Conservation (phyloP, 2,888 invertebrate genomes). For the Amblyteles armatorius region DNA sequence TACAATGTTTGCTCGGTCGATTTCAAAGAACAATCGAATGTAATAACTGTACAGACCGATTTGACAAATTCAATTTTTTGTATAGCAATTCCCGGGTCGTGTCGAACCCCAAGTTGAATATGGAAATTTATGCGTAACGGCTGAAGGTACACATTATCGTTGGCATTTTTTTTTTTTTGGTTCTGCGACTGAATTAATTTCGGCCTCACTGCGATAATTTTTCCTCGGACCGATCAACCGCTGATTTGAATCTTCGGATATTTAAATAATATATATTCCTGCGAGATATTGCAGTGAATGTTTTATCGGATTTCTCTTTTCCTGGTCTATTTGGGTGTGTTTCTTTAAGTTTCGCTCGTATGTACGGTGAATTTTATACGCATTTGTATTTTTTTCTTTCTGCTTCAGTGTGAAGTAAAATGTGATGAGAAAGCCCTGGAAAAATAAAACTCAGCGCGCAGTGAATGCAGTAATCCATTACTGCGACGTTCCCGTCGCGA, state of each 20-base stretch:
- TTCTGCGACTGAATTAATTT: background rate
- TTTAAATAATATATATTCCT: too few species aligned
- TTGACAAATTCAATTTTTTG: slow-evolving; percentile 10
- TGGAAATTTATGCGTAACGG: slow-evolving; percentile 12
- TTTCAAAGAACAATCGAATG: slow-evolving; percentile 4
- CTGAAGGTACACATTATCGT: background rate
- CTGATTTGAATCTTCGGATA: background rate
- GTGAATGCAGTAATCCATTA: too few species aligned
- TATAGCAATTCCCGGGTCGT: background rate
- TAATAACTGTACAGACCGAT: background rate
- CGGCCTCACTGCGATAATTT: background rate
- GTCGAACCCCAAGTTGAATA: background rate
- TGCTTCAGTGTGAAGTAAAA: too few species aligned
- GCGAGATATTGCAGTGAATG: too few species aligned
- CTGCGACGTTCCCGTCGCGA: too few species aligned
- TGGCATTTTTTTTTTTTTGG: background rate
- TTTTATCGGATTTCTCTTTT: too few species aligned
- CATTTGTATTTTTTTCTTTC: too few species aligned
- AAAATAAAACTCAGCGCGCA: too few species aligned
- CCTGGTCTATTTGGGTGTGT: too few species aligned
- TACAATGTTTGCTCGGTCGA: background rate
- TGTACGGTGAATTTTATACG: too few species aligned
- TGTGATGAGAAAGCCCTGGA: too few species aligned
- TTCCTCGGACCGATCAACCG: background rate
- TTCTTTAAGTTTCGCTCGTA: too few species aligned